Percentiles rank a stretch among this genome's conserved stretches.
phyloP scores from a whole-genome alignment of 2,888 invertebrate species.

The Dryocosmus kuriphilus region DNA sequence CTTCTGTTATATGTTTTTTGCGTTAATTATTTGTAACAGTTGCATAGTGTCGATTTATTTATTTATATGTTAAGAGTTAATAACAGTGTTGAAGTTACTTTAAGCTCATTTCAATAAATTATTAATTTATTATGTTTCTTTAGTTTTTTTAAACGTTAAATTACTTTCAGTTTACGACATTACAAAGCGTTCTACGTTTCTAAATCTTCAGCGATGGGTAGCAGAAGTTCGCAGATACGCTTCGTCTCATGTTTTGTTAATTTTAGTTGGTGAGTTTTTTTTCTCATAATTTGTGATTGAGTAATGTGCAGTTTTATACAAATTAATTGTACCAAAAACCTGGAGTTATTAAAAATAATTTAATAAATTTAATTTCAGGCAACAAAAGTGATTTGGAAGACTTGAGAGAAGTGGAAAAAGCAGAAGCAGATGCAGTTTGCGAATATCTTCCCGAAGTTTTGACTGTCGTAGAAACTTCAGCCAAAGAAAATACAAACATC shows the following conservation, averaged over 20 bases:
- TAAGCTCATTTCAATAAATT: too few species aligned
- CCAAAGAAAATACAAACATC: constrained; percentile 94
- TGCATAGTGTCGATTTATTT: too few species aligned
- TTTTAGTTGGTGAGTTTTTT: constrained; percentile 86
- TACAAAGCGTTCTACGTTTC: constrained; percentile 93
- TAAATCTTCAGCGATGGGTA: constrained; percentile 95
- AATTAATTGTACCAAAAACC: not conserved
- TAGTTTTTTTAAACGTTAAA: not conserved
- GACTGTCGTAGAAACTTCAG: constrained; percentile 92
- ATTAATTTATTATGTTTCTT: constrained; percentile 21
- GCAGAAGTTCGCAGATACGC: constrained; percentile 97
- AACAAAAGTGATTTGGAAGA: constrained; percentile 93
- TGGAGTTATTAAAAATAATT: not conserved
- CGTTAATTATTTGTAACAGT: too few species aligned
- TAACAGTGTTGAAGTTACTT: too few species aligned
- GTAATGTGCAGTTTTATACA: not conserved
- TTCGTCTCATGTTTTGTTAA: constrained; percentile 92
- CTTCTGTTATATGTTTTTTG: not conserved
- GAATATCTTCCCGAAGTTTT: constrained; percentile 92
- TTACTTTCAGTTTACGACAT: constrained; percentile 92
- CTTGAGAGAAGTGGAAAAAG: constrained; percentile 89
- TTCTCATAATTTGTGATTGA: not conserved
- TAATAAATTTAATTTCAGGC: constrained; percentile 72
- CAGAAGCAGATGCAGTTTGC: constrained; percentile 92
- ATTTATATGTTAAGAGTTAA: too few species aligned